These are phyloP conservation scores for Creontiades dilutus DNA, from an alignment of 2,888 invertebrate species.

Conservation along the genomic window DNA sequence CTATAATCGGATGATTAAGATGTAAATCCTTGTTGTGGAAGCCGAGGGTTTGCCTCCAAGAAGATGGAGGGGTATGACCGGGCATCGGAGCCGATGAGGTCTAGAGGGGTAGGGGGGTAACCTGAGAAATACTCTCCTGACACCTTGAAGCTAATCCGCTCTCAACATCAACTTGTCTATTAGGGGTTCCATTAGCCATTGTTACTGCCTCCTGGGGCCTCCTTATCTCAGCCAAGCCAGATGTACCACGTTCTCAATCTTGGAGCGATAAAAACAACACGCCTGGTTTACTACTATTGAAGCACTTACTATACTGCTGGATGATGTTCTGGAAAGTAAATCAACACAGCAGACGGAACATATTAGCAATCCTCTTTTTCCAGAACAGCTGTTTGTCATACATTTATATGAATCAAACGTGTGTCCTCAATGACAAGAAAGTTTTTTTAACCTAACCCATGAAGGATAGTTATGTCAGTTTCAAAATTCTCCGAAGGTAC, in stretches of 20 bases:
- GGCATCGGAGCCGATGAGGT: neutral
- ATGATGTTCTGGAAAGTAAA: no score
- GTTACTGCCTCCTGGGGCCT: constrained; percentile 65
- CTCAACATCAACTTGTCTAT: constrained; percentile 69
- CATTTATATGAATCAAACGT: no score
- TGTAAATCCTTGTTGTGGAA: constrained; percentile 62
- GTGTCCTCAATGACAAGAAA: no score
- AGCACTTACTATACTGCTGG: no score
- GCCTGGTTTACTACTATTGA: no score
- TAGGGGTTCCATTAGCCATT: constrained; percentile 68
- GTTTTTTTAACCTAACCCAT: no score
- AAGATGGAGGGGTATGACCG: constrained; percentile 46
- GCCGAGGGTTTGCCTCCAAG: neutral
- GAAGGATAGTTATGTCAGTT: no score
- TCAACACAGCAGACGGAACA: no score
- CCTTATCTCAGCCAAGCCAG: constrained; percentile 48
- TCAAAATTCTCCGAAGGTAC: no score
- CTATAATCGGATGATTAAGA: constrained; percentile 65
- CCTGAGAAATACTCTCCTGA: constrained; percentile 64
- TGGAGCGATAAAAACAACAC: constrained; percentile 43
- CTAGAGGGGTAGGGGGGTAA: constrained; percentile 29
- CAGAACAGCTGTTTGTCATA: no score
- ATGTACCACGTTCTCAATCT: constrained; percentile 45
- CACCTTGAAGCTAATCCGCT: constrained; percentile 70
- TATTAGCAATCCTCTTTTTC: no score